Percentiles rank a stretch among this genome's conserved stretches.
phyloP scores from a whole-genome alignment of 2,888 invertebrate genomes.

The Slavum lentiscoides region DNA sequence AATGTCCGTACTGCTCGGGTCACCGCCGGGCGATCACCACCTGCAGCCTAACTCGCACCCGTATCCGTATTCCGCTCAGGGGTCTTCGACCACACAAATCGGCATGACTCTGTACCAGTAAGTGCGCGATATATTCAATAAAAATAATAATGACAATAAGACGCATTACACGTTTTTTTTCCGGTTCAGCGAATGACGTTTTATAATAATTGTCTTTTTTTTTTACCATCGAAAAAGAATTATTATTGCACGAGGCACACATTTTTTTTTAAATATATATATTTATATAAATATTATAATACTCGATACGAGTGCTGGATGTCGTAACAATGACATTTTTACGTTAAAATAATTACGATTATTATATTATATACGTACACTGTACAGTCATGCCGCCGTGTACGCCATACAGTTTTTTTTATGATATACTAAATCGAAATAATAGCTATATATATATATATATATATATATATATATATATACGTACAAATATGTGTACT shows the following conservation, averaged over 20 bases:
- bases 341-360: background rate
- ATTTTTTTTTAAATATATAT: no score
- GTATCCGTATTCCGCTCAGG: conserved; percentile 41
- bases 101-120: conserved; percentile 56
- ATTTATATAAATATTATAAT: background rate
- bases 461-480: background rate
- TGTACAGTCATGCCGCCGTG: no score
- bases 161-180: background rate
- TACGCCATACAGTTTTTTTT: background rate
- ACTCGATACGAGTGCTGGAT: background rate
- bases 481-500: background rate
- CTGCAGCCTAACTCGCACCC: conserved; percentile 56
- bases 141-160: background rate
- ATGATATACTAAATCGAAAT: background rate
- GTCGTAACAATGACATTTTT: conserved; percentile 22
- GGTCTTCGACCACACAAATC: conserved; percentile 47
- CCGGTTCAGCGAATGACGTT: background rate
- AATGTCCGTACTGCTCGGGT: conserved; percentile 58
- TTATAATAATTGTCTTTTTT: background rate
- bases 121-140: conserved; percentile 32
- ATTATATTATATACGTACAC: background rate
- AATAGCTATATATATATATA: background rate
- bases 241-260: background rate
- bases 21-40: conserved; percentile 62
- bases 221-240: conserved; percentile 14